Evolutionary conservation across 2,888 invertebrate genomes (phyloP).

Genomic region (Cheilosia pagana): DNA sequence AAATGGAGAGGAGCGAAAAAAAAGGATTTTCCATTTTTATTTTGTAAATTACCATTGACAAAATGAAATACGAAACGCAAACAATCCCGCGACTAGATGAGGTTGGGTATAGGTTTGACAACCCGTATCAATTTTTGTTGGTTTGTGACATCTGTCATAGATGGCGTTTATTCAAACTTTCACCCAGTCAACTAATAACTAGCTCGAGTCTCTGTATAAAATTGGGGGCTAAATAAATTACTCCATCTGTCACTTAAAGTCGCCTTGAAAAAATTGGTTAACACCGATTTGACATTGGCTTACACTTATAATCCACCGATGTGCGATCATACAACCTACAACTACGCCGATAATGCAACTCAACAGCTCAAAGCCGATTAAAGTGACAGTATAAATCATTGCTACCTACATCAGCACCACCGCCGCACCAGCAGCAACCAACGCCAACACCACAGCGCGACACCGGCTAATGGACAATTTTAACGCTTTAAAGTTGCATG

Average conservation of each 20-base stretch:
- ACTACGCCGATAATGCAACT: constrained; percentile 9
- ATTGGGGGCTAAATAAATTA: too few relatives aligned
- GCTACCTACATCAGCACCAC: neutral
- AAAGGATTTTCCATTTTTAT: constrained; percentile 1
- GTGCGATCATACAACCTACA: neutral
- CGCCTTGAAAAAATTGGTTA: too few relatives aligned
- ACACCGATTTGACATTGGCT: too few relatives aligned
- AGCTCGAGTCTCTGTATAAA: too few relatives aligned
- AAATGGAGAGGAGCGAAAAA: constrained; percentile 17
- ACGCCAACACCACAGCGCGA: neutral
- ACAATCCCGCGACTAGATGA: neutral
- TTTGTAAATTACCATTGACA: constrained; percentile 32
- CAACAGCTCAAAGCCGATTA: constrained; percentile 18
- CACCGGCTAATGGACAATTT: constrained; percentile 22
- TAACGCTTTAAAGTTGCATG: constrained; percentile 58
- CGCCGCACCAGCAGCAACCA: neutral
- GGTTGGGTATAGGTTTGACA: neutral
- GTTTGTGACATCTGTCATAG: too few relatives aligned
- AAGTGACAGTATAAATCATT: constrained; percentile 17
- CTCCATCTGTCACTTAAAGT: too few relatives aligned
- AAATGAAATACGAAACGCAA: neutral
- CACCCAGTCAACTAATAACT: too few relatives aligned
- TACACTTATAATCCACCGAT: neutral
- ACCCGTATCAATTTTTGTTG: too few relatives aligned
- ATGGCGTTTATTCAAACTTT: too few relatives aligned